Base-by-base conservation (phyloP, 2,797 vertebrate genomes). In the Lacerta agilis region DNA sequence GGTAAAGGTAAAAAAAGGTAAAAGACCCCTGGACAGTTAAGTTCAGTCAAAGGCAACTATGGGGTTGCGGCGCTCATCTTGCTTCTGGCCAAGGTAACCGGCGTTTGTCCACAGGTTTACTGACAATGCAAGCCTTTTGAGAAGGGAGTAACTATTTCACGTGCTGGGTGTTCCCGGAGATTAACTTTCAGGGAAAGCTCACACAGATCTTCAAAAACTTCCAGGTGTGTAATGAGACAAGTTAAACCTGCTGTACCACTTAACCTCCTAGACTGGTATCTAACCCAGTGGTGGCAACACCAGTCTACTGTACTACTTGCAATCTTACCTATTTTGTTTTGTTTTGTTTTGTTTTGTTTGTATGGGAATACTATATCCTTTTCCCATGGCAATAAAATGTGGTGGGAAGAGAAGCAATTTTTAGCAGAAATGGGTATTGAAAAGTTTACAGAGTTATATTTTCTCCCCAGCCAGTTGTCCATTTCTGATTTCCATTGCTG, bases 181-280 rank as follows among this genome's bases (percentile, higher is more conserved):
- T 90, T 90, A 69, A 25, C 61, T 85, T 87, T 71, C 38, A 82
- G n/a, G 38, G 64, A 85, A 85, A 87, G 64, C 36, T 66, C 36
- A 71, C 76, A 33, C 67, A 75, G 41, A 80, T 75, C 1, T 76
- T 87, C 20, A 55, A 71, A 83, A 75, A 83, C 27, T 17, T 29
- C 5, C 23, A 76, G 7, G 64, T 61, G 76, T 43, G 55, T 76
- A 87, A 87, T 79, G 79, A 85, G 43, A 41, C 92, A 89, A 58
- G 90, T 87, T 85, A 86, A 93, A 94, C 94, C 72, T 83, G 94
- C 69, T 92, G 76, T 87, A 58, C 91, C 79, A 61, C 91, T 86
- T 64, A 86, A 83, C 85, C 81, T n/a, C 69, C 73, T 55, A 90
- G 85, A 90, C 38, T 86, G 73, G 25, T 43, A 90, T 79, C 79